Conservation (phyloP, 1,140 invertebrate genomes). For the Heliconius congener region DNA sequence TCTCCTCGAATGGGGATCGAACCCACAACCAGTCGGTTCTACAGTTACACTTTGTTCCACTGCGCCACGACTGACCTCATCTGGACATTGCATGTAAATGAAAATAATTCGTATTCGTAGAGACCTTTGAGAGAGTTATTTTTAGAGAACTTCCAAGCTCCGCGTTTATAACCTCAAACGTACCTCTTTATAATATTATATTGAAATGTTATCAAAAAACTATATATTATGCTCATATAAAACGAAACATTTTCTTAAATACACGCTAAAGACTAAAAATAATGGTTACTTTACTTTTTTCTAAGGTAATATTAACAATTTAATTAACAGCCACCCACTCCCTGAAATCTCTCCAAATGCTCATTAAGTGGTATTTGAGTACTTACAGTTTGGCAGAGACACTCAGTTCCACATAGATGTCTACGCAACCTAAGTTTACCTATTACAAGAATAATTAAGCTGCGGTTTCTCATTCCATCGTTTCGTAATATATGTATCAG, state of each 20-base stretch:
- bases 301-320: background rate
- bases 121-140: too few species aligned
- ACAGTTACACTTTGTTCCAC: too few species aligned
- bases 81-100: too few species aligned
- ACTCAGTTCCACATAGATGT: background rate
- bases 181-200: too few species aligned
- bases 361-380: background rate
- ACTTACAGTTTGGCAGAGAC: background rate
- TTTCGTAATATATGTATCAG: background rate
- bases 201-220: too few species aligned
- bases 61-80: too few species aligned
- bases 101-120: too few species aligned
- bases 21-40: too few species aligned
- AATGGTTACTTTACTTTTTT: background rate
- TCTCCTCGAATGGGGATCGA: too few species aligned
- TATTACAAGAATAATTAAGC: conserved; percentile 1
- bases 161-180: too few species aligned
- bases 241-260: background rate
- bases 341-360: background rate
- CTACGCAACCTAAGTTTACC: background rate
- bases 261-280: background rate
- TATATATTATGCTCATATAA: background rate
- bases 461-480: conserved; percentile 5
- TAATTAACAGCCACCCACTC: background rate
- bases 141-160: too few species aligned